Conservation (phyloP, 2,888 invertebrate species). For the Leptinotarsa haldemani region DNA sequence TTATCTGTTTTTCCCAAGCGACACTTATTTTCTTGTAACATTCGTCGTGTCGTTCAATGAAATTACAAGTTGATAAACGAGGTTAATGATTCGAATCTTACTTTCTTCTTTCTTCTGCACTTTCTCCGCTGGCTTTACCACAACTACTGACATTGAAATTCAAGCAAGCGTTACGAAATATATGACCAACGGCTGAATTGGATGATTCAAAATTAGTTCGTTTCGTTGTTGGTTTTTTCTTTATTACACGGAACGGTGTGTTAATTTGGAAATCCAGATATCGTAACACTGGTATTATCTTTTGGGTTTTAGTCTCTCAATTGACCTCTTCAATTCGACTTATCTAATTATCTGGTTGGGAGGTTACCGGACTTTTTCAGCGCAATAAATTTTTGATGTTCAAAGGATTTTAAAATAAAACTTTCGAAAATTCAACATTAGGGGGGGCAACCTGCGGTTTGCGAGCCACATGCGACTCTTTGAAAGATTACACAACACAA, state of each 20-base stretch:
- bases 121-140: slow-evolving; percentile 47
- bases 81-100: slow-evolving; percentile 45
- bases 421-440: too few species aligned
- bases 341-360: too few species aligned
- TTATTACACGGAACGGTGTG: neutral
- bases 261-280: too few species aligned
- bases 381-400: too few species aligned
- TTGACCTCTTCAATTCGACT: too few species aligned
- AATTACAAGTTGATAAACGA: slow-evolving; percentile 33
- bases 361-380: too few species aligned
- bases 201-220: neutral
- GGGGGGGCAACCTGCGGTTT: too few species aligned
- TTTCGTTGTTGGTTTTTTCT: neutral
- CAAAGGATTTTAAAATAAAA: too few species aligned
- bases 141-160: slow-evolving; percentile 43
- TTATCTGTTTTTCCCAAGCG: neutral
- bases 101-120: slow-evolving; percentile 57
- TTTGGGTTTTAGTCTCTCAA: too few species aligned
- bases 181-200: slow-evolving; percentile 13
- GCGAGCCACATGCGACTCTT: too few species aligned
- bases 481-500: too few species aligned
- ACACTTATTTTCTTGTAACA: neutral
- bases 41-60: slow-evolving; percentile 16
- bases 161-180: slow-evolving; percentile 38
- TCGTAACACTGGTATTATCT: too few species aligned